Percentiles rank a stretch among this genome's conserved stretches.
Evolutionary conservation across 2,797 vertebrate species (phyloP).

Genomic region (Carapus acus): DNA sequence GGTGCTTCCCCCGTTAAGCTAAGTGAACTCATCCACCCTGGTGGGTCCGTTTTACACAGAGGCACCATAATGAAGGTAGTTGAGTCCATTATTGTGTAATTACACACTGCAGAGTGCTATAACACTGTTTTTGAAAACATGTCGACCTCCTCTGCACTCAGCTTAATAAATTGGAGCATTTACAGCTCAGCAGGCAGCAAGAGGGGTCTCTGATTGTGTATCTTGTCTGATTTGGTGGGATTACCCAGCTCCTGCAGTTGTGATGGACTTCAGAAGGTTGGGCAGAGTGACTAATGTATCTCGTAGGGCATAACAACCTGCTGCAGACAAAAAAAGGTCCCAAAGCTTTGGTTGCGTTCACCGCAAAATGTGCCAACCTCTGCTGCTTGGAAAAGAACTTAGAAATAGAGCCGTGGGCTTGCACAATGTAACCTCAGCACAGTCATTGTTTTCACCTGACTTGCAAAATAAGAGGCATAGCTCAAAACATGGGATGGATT

Average conservation of each 20-base stretch:
- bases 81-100: conserved; percentile 63
- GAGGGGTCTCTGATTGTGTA: conserved; percentile 26
- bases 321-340: conserved; percentile 11
- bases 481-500: neutral
- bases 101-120: conserved; percentile 44
- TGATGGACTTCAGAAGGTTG: conserved; percentile 10
- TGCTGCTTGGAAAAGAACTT: conserved; percentile 12
- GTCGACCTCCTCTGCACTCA: conserved; percentile 22
- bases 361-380: conserved; percentile 2
- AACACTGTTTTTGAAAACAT: conserved; percentile 66
- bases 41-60: conserved; percentile 33
- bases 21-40: conserved; percentile 41
- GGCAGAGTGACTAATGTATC: conserved; percentile 22
- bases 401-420: neutral
- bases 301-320: conserved; percentile 8
- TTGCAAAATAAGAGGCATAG: neutral
- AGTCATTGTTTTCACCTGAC: neutral
- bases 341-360: conserved; percentile 6
- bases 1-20: conserved; percentile 24
- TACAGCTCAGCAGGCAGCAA: conserved; percentile 27
- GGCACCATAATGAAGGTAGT: conserved; percentile 60
- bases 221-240: conserved; percentile 18
- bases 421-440: neutral
- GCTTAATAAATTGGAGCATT: conserved; percentile 49
- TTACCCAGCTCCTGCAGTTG: conserved; percentile 5